Evolutionary conservation across 1,140 invertebrate genomes (phyloP), one percentile per base, ranked within the genome.

Genomic region (Prorops nasuta): DNA sequence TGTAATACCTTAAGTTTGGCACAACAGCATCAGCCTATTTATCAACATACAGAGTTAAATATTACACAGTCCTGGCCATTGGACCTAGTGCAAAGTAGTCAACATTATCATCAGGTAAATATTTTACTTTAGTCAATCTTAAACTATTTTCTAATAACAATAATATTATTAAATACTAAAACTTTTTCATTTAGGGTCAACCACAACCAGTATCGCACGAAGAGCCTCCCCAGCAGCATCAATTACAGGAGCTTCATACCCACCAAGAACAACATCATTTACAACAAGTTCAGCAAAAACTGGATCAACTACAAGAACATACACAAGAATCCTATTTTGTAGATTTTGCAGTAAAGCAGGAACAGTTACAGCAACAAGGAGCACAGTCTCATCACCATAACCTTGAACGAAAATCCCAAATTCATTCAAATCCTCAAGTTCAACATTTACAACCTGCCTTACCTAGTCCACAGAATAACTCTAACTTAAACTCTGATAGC

Each of bases 31-130:
- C 66, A 73, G 18, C 57, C 68, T 49, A 55, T 71, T 53, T 71
- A 72, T 49, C 66, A 74, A 24, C 69, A 74, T 42, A 43, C 62
- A 31, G 54, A 50, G n/a, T 43, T 74, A 20, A 69, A 65, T 31
- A 63, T 74, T 19, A 45, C 66, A 2, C 74, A 74, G 46, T 73
- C 64, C 56, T 78, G 76, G 76, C 73, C 76, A 3, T 38, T 78
- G 32, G 73, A 75, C 62, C 56, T 75, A 20, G 74, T 71, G 14
- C 73, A 76, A 61, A 60, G 63, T 44, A 64, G 44, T 39, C 70
- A 74, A 51, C 69, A 73, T 55, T 71, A 70, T 48, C 38, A 66
- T 32, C 69, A 76, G 56, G 73, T 76, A 52, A 41, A 31, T 34
- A 18, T 38, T 18, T 15, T 15, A 31, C 0, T 22, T 24, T 40